Evolutionary conservation across 1,140 invertebrate genomes (phyloP).

Genomic region (Nebria ingens): DNA sequence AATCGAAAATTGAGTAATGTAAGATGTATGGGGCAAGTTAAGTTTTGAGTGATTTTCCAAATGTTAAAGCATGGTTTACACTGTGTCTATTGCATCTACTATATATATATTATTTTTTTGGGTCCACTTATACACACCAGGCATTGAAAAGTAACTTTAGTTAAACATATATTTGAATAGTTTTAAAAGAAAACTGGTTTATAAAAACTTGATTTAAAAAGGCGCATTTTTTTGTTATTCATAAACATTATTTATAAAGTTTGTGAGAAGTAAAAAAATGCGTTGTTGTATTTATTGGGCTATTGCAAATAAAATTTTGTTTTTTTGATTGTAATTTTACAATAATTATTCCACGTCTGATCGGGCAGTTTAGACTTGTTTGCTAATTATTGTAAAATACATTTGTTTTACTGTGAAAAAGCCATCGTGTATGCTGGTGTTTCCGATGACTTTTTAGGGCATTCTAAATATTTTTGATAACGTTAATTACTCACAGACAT

Average conservation of each 20-base stretch:
- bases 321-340: slow-evolving; percentile 32
- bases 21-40: no score
- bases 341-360: slow-evolving; percentile 34
- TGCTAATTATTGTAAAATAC: slow-evolving; percentile 36
- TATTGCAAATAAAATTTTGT: slow-evolving; percentile 27
- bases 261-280: no score
- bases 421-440: no score
- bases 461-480: slow-evolving; percentile 8
- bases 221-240: not conserved
- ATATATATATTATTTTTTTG: not conserved
- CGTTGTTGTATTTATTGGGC: slow-evolving; percentile 16
- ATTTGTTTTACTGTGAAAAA: slow-evolving; percentile 16
- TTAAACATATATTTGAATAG: not conserved
- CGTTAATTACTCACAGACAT: not conserved
- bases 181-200: slow-evolving; percentile 3
- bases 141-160: not conserved
- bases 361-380: slow-evolving; percentile 32
- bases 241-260: no score
- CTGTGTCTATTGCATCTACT: not conserved
- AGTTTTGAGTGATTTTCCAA: no score
- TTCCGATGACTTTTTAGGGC: not conserved
- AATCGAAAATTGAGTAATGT: no score
- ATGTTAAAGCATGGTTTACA: no score
- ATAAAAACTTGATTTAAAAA: not conserved
- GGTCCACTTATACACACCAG: not conserved